Evolutionary conservation across 2,113 vertebrate species (phyloP).

Genomic region (Notechis scutatus): DNA sequence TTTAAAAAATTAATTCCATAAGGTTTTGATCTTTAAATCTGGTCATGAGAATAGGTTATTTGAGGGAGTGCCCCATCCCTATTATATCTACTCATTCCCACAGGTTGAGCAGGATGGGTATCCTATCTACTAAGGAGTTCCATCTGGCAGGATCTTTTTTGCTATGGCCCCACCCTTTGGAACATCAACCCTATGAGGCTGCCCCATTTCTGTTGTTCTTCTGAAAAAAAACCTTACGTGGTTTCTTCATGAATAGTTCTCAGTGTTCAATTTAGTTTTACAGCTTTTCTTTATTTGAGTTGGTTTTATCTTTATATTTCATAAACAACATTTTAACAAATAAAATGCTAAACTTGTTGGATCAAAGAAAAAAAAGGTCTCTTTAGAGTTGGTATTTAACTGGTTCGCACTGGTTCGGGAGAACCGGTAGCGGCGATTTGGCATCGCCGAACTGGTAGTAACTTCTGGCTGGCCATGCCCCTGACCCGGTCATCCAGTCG

Average conservation of each 20-base stretch:
- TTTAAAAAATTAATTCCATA: background rate
- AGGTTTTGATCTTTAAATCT: background rate
- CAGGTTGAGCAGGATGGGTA: background rate
- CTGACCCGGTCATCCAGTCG: too few species aligned
- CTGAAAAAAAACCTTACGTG: background rate
- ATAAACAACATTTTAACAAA: background rate
- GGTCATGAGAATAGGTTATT: background rate
- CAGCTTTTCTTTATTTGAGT: background rate
- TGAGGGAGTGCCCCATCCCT: background rate
- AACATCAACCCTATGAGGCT: background rate
- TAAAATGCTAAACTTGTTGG: background rate
- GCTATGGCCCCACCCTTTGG: background rate
- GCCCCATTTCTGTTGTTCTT: background rate
- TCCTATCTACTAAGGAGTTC: background rate
- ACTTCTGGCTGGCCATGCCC: too few species aligned
- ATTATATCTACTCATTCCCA: background rate
- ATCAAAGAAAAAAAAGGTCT: background rate
- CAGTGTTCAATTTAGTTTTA: background rate
- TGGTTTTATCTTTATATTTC: background rate
- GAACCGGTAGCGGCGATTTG: too few species aligned
- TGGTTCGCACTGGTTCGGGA: too few species aligned
- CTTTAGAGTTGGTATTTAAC: too few species aligned
- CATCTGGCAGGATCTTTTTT: background rate
- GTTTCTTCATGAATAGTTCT: background rate
- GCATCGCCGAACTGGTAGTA: too few species aligned